Base-by-base conservation (phyloP, 53 echinoderm and acorn worm species). In the Hippasteria phrygiana region DNA sequence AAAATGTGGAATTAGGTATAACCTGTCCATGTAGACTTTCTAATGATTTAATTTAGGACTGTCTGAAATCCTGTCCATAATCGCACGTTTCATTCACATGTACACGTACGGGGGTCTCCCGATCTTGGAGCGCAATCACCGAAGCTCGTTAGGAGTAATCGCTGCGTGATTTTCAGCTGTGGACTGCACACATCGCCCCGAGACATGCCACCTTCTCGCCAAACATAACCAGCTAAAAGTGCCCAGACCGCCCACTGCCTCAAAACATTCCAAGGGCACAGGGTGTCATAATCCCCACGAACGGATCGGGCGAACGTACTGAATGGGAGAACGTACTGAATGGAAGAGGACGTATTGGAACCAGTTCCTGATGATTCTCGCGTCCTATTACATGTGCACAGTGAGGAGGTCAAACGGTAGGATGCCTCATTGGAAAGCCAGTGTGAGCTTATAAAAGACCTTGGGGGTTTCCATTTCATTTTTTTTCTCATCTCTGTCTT, bases 81-180 rank as follows among this genome's bases (percentile, higher is more conserved):
- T n/a, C n/a, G n/a, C n/a, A n/a, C n/a, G n/a, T n/a, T n/a, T n/a
- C n/a, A n/a, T n/a, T n/a, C n/a, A n/a, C n/a, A n/a, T n/a, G n/a
- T n/a, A n/a, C n/a, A n/a, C n/a, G n/a, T n/a, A n/a, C n/a, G n/a
- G n/a, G n/a, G n/a, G n/a, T n/a, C n/a, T n/a, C n/a, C n/a, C n/a
- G n/a, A 17, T 54, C 54, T 54, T 54, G 16, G 59, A 26, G 59
- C 8, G 59, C 59, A 59, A 66, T 66, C 32, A 14, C 34, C 33
- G n/a, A 66, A 66, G 36, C 73, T 73, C 73, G 42, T 73, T 43
- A 73, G 41, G 14, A 17, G 41, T 18, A 73, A 73, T 73, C 43
- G 43, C 73, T 24, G 41, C 73, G 42, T 17, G 73, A 43, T 18
- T 40, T n/a, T 42, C n/a, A 9, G 42, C 41, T 22, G 41, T 35